phyloP scores from a whole-genome alignment of 1,140 invertebrate genomes.

The Drosophila nigromelanica region DNA sequence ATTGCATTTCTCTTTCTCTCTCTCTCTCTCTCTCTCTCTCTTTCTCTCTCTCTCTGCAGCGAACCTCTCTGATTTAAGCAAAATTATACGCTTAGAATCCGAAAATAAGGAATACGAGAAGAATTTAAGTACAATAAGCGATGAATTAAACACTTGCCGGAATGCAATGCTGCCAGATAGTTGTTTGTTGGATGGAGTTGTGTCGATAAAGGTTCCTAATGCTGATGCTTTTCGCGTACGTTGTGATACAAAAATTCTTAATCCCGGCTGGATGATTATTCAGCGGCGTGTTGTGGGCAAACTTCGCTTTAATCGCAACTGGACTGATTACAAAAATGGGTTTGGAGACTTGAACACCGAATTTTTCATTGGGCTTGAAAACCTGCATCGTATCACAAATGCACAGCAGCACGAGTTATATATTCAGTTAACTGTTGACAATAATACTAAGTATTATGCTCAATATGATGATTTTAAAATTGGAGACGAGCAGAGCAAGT shows the following conservation, averaged over 20 bases:
- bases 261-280: slow-evolving; percentile 6
- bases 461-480: slow-evolving; percentile 7
- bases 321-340: slow-evolving; percentile 2
- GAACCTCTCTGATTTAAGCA: no score
- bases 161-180: background rate
- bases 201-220: background rate
- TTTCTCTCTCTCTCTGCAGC: no score
- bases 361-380: slow-evolving; percentile 20
- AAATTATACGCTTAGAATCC: no score
- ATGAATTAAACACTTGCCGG: no score
- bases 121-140: no score
- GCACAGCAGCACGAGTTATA: background rate
- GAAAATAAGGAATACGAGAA: no score
- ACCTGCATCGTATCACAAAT: slow-evolving; percentile 6
- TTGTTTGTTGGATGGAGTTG: background rate
- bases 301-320: background rate
- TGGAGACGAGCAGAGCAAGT: background rate
- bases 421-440: background rate
- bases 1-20: no score
- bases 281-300: background rate
- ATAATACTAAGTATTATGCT: accelerated
- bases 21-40: no score
- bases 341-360: background rate
- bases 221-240: background rate
- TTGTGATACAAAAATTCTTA: background rate